Evolutionary conservation across 2,888 invertebrate genomes (phyloP), one percentile per base, ranked within the genome.

Genomic region (Diaperis boleti): DNA sequence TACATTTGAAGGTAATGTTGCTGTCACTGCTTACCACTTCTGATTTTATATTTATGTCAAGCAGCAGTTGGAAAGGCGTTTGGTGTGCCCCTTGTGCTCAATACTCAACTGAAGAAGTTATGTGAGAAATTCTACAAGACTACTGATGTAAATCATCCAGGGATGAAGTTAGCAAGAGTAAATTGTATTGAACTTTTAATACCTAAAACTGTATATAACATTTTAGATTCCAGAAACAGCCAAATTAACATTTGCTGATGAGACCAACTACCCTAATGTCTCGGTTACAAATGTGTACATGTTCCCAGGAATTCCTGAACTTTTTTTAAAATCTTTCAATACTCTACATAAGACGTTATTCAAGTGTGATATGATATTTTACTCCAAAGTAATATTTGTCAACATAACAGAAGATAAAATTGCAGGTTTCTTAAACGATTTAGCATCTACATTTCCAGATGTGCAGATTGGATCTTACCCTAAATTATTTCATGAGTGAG

Each of bases 261-360:
- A 68, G 15, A 68, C 80, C 18, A 69, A 78, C 70, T 82, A 84
- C 81, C 81, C 85, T 44, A 79, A 82, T 69, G 74, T 85, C 33
- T 78, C 79, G 11, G 66, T 89, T 7, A 77, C 79, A 33, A 92
- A 92, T 78, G 89, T 91, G 0, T 87, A 85, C 70, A 84, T 90
- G 56, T 88, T 91, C 70, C 91, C 92, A 29, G 91, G 91, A 1
- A 86, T 91, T 37, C 91, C 91, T 1, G 79, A 83, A 65, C 82
- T 85, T 45, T 76, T 84, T 44, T 74, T 81, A 67, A 76, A 73
- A 59, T 78, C 82, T 0, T 84, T 85, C 59, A 73, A 72, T 37
- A 59, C 68, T 44, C 63, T 78, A 1, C 71, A 75, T 17, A 62
- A 81, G 69, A 72, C 79, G 64, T 70, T 83, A 29, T 84, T 85